Base-by-base conservation (phyloP, 2,113 vertebrate genomes). In the Trematocara zebra region DNA sequence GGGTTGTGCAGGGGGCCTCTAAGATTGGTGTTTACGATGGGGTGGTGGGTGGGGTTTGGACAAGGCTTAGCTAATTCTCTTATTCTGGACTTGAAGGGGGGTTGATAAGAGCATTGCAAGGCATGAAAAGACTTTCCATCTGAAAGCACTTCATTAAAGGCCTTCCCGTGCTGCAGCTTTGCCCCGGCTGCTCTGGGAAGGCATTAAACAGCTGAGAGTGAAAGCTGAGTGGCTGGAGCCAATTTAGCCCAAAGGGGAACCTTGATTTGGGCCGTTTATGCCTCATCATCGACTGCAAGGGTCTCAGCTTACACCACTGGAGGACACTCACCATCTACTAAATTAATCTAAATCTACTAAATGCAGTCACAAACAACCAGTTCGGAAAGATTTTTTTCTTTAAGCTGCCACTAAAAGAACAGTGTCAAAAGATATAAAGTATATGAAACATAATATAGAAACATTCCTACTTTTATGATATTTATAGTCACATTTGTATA, bases 111-210 rank as follows among this genome's bases (percentile, higher is more conserved):
- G 80, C 35, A 11, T 31, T 79, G 85, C 33, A 18, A 78, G 72
- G 56, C 69, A 89, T 88, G 78, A 89, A 92, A 93, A 90, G 88
- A 85, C 85, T 93, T 88, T 91, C 91, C 94, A 95, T 94, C 93
- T 95, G 93, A 95, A 92, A 94, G 89, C 92, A 93, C 94, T 95
- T 96, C 92, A 96, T 96, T 94, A 94, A 87, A 88, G 81, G 49
- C 86, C 91, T 72, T 85, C 87, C 64, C 31, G 17, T 64, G 61
- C 84, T 76, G 83, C 90, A 92, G 84, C 57, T 26, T 12, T 61
- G 81, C 80, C 76, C 79, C 18, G 26, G 33, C 56, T 20, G 84
- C 89, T 93, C 91, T 47, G 78, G 89, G 83, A 89, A 87, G 91
- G 92, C 93, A 93, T 95, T 93, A 94, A 93, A 92, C 89, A 94